Percentiles rank a stretch among this genome's conserved stretches.
Conservation (phyloP, 2,888 invertebrate genomes). For the Leistus spinibarbis region DNA sequence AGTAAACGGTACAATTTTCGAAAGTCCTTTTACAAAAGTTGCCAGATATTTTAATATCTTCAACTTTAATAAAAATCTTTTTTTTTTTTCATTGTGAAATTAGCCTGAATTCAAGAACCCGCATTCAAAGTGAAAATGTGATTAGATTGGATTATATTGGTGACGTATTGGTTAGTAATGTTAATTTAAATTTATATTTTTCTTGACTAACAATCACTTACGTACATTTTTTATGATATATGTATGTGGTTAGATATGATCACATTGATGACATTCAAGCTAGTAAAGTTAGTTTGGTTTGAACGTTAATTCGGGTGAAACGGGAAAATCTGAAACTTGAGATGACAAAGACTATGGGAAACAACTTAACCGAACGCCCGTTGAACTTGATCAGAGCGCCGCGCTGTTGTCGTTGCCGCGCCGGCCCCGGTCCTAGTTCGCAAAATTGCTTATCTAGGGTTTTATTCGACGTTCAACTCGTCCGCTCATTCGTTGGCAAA, state of each 20-base stretch:
- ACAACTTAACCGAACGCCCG: constrained; percentile 3
- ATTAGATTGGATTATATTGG: not conserved
- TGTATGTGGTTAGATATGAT: not conserved
- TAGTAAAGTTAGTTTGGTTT: not conserved
- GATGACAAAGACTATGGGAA: not conserved
- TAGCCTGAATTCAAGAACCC: too few relatives aligned
- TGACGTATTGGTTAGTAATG: not conserved
- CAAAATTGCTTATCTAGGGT: constrained; percentile 15
- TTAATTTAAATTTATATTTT: too few relatives aligned
- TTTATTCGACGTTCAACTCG: constrained; percentile 2
- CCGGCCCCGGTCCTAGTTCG: constrained; percentile 9
- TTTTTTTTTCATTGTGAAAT: too few relatives aligned
- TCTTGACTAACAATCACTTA: too few relatives aligned
- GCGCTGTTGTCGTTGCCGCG: not conserved
- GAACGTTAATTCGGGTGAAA: not conserved
- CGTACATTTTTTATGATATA: too few relatives aligned
- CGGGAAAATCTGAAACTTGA: constrained; percentile 1
- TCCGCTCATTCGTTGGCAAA: not conserved
- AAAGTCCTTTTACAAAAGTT: too few relatives aligned
- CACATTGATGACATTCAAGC: not conserved
- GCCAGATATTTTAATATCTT: too few relatives aligned
- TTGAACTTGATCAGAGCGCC: constrained; percentile 3
- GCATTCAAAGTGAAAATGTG: not conserved
- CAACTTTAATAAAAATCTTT: too few relatives aligned
- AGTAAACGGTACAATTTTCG: too few relatives aligned